A percentile compares a stretch with the other conserved stretches of the same genome.
phyloP scores from a whole-genome alignment of 2,113 vertebrate genomes.

The Pungitius pungitius region DNA sequence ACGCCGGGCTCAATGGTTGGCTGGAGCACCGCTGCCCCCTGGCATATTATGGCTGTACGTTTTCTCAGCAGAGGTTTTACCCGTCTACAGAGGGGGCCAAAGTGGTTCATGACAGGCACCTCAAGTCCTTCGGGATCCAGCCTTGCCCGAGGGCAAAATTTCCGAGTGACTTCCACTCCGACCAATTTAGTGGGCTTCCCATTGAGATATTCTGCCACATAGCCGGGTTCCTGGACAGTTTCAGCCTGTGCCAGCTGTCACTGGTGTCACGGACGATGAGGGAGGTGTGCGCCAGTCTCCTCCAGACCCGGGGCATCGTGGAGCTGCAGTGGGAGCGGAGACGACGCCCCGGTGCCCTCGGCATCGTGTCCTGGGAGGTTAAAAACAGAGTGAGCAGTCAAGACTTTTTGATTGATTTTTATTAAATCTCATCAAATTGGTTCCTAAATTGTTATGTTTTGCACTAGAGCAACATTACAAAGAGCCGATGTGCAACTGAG shows the following conservation, averaged over 20 bases:
- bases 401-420: not conserved
- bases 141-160: conserved; percentile 75
- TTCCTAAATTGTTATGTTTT: not conserved
- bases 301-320: conserved; percentile 95
- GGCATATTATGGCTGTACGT: conserved; percentile 97
- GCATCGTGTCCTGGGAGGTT: conserved; percentile 89
- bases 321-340: conserved; percentile 93
- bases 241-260: conserved; percentile 96
- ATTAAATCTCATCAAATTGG: not conserved
- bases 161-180: conserved; percentile 77
- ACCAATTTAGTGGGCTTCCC: conserved; percentile 91
- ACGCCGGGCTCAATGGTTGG: conserved; percentile 97
- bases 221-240: conserved; percentile 94
- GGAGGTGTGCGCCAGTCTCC: conserved; percentile 93
- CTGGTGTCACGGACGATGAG: conserved; percentile 94
- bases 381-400: conserved; percentile 89
- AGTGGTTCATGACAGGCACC: conserved; percentile 91
- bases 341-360: conserved; percentile 76
- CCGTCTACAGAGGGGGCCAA: conserved; percentile 88
- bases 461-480: not conserved
- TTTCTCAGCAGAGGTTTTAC: conserved; percentile 94
- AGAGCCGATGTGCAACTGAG: not conserved
- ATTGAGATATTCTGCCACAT: conserved; percentile 94
- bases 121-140: conserved; percentile 93
- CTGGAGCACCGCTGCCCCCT: conserved; percentile 97